These are phyloP conservation scores for Aphidius colemani DNA, from an alignment of 2,888 invertebrate species.

Conservation along the genomic window DNA sequence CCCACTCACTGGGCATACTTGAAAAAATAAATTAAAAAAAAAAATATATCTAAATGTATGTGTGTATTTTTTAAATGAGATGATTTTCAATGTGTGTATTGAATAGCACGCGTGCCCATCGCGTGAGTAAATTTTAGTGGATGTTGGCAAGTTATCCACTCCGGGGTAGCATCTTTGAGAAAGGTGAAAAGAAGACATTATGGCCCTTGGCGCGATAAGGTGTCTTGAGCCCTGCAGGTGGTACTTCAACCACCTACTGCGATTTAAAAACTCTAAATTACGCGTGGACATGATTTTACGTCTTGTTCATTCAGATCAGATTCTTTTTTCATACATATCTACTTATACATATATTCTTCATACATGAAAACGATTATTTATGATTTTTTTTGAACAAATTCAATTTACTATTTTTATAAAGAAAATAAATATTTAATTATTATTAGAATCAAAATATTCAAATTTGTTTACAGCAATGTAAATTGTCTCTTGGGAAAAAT, in stretches of 20 bases:
- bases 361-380: background rate
- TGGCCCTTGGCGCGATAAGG: constrained; percentile 49
- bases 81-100: constrained; percentile 11
- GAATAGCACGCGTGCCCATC: constrained; percentile 19
- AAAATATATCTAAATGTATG: constrained; percentile 9
- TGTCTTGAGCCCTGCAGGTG: constrained; percentile 55
- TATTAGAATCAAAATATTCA: too few relatives aligned
- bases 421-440: too few relatives aligned
- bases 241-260: constrained; percentile 56
- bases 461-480: too few relatives aligned
- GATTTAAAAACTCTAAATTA: constrained; percentile 59
- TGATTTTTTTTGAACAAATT: constrained; percentile 3
- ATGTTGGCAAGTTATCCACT: constrained; percentile 17
- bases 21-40: constrained; percentile 20
- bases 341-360: too few relatives aligned
- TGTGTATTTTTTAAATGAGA: constrained; percentile 1
- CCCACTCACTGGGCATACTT: constrained; percentile 6
- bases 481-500: too few relatives aligned
- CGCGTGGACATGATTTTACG: constrained; percentile 55
- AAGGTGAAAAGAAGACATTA: constrained; percentile 31
- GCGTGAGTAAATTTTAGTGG: constrained; percentile 24
- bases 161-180: constrained; percentile 7
- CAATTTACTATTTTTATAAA: too few relatives aligned
- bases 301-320: constrained; percentile 53
- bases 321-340: too few relatives aligned